phyloP scores from a whole-genome alignment of 2,797 vertebrate genomes.

The Streptopelia turtur region DNA sequence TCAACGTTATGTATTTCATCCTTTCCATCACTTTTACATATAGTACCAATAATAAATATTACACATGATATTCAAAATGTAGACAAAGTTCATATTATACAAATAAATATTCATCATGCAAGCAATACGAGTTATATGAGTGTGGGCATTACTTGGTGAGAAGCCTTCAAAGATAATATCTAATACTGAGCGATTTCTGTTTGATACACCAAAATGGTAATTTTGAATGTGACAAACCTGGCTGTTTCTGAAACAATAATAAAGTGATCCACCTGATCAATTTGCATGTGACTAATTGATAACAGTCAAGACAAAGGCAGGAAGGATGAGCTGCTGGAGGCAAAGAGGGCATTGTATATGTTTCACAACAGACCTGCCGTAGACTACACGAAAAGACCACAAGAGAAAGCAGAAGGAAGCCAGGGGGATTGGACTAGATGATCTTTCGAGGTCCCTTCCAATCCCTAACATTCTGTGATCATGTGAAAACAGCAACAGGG shows the following conservation, averaged over 20 bases:
- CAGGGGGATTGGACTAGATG: neutral
- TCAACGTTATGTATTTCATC: neutral
- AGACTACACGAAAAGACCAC: neutral
- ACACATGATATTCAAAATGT: neutral
- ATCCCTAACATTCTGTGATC: no score
- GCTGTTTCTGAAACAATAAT: neutral
- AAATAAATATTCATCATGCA: neutral
- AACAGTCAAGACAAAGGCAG: neutral
- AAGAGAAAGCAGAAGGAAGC: neutral
- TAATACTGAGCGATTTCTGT: neutral
- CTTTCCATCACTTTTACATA: neutral
- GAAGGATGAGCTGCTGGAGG: neutral
- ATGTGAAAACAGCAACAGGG: neutral
- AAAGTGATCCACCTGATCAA: neutral
- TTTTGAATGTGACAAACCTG: neutral
- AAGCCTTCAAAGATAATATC: neutral
- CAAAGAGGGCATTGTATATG: rapidly evolving
- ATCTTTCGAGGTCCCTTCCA: no score
- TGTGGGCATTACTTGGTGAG: neutral
- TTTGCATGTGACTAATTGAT: neutral
- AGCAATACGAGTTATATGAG: neutral
- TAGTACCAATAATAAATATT: neutral
- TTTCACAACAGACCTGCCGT: neutral
- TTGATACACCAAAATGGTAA: neutral
- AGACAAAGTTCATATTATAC: neutral